Evolutionary conservation across 2,888 invertebrate genomes (phyloP).

Genomic region (Plagodis dolabraria): DNA sequence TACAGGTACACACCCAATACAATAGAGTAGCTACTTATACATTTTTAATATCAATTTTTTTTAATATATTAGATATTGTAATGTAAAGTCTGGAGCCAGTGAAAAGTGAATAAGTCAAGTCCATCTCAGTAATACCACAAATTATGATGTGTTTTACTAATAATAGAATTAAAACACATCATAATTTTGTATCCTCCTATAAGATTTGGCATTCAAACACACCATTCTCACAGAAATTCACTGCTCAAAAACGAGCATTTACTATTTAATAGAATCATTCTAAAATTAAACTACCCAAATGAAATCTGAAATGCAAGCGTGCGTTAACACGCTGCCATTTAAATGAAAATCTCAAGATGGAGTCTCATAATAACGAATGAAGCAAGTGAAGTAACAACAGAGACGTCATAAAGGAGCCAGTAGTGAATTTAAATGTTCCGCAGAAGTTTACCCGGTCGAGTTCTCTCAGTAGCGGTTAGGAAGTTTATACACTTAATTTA

Average conservation of each 20-base stretch:
- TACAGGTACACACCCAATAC: no score
- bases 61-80: no score
- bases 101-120: no score
- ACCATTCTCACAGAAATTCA: background rate
- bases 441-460: slow-evolving; percentile 56
- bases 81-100: no score
- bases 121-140: no score
- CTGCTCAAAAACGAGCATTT: background rate
- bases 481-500: slow-evolving; percentile 71
- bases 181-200: no score
- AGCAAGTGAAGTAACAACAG: slow-evolving; percentile 43
- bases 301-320: slow-evolving; percentile 22
- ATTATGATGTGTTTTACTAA: no score
- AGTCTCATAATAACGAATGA: slow-evolving; percentile 36
- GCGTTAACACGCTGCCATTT: slow-evolving; percentile 27
- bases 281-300: slow-evolving; percentile 13
- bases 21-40: no score
- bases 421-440: slow-evolving; percentile 59
- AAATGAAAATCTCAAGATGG: slow-evolving; percentile 34
- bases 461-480: slow-evolving; percentile 53
- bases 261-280: slow-evolving; percentile 3
- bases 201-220: background rate
- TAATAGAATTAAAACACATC: no score
- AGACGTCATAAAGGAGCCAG: slow-evolving; percentile 45
- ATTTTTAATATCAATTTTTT: no score